A percentile compares a stretch with the other conserved stretches of the same genome.
Conservation (phyloP, 2,797 vertebrate species). For the Sebastiscus albofasciatus region DNA sequence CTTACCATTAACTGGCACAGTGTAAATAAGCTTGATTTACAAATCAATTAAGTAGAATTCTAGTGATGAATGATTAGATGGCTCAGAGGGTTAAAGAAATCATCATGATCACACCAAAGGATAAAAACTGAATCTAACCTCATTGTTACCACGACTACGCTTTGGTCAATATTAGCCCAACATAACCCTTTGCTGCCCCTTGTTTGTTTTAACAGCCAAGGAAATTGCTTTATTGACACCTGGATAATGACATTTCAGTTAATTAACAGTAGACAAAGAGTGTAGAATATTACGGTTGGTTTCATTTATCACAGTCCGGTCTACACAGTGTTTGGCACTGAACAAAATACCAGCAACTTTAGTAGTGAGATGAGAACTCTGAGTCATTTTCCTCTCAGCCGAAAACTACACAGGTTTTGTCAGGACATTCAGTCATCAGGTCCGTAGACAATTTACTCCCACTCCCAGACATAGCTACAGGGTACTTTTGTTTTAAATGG, state of each 20-base stretch:
- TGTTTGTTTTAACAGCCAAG: neutral
- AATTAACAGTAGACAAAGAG: neutral
- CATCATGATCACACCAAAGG: neutral
- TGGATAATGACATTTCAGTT: slow-evolving; percentile 5
- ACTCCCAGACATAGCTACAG: neutral
- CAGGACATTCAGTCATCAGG: neutral
- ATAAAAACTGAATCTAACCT: slow-evolving; percentile 1
- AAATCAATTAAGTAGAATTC: neutral
- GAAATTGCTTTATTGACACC: neutral
- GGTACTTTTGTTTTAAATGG: neutral
- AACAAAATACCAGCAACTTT: neutral
- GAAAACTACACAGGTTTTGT: neutral
- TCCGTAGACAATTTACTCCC: neutral
- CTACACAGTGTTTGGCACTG: neutral
- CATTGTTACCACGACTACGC: neutral
- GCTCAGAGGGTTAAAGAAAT: neutral
- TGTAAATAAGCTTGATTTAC: slow-evolving; percentile 1
- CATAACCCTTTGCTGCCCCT: neutral
- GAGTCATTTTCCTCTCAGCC: neutral
- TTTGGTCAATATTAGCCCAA: slow-evolving; percentile 1
- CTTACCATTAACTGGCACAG: neutral
- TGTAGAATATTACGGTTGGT: neutral
- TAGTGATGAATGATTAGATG: neutral
- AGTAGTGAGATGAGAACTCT: neutral
- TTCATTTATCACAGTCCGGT: neutral